Evolutionary conservation across 2,797 vertebrate species (phyloP).

Genomic region (Typhlichthys eigenmanni): DNA sequence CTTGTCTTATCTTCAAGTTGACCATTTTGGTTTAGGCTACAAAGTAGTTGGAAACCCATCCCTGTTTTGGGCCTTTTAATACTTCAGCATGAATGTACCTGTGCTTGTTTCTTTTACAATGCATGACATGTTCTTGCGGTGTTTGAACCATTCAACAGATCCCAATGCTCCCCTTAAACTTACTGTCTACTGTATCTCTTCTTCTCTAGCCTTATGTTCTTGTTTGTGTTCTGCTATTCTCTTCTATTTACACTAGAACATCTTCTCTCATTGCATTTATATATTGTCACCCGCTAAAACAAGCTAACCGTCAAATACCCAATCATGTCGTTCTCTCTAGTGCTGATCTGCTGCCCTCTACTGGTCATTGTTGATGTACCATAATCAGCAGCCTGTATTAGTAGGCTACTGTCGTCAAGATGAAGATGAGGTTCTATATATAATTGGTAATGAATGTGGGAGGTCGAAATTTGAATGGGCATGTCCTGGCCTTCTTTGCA

Average conservation of each 20-base stretch:
- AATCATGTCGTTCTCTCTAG: conserved; percentile 38
- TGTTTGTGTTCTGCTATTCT: conserved; percentile 22
- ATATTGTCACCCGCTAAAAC: conserved; percentile 16
- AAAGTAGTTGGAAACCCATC: conserved; percentile 59
- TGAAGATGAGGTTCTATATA: conserved; percentile 14
- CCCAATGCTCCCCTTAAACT: not conserved
- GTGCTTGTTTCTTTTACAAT: conserved; percentile 35
- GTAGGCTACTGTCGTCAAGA: conserved; percentile 8
- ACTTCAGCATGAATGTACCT: conserved; percentile 50
- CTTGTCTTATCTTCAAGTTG: not conserved
- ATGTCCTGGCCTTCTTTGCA: conserved; percentile 27
- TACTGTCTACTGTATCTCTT: not conserved
- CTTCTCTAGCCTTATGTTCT: conserved; percentile 17
- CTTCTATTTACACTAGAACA: conserved; percentile 1
- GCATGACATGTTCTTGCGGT: conserved; percentile 40
- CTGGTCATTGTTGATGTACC: conserved; percentile 38
- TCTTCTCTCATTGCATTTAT: conserved; percentile 4
- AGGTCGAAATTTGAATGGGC: conserved; percentile 44
- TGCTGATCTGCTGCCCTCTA: conserved; percentile 57
- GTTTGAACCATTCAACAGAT: conserved; percentile 29
- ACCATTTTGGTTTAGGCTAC: not conserved
- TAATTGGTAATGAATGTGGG: conserved; percentile 35
- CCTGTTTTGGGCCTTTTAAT: conserved; percentile 23
- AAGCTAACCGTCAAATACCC: conserved; percentile 24
- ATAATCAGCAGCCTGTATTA: conserved; percentile 30